Percentiles rank a stretch among this genome's conserved stretches.
Conservation (phyloP, 2,888 invertebrate genomes). For the Caenorhabditis sp. region DNA sequence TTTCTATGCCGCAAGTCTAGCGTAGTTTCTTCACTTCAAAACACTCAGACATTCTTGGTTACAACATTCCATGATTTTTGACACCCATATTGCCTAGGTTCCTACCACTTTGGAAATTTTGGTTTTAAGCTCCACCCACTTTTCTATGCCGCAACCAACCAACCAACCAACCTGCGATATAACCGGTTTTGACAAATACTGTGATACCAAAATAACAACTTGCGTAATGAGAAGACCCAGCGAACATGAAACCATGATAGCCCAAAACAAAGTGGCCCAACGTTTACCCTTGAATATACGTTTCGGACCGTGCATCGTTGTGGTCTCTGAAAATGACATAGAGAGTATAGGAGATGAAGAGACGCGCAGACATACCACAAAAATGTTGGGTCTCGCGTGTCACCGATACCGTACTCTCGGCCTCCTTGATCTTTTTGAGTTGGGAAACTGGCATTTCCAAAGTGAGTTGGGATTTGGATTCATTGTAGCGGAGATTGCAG, state of each 20-base stretch:
- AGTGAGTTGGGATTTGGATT: conserved; percentile 24
- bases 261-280: conserved; percentile 42
- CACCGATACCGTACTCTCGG: conserved; percentile 52
- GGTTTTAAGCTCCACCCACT: too few species aligned
- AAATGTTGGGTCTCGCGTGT: conserved; percentile 61
- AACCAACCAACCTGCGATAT: conserved; percentile 39
- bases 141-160: too few species aligned
- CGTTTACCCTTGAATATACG: conserved; percentile 53
- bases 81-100: too few species aligned
- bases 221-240: conserved; percentile 33
- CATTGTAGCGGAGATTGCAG: conserved; percentile 10
- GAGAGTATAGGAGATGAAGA: too few species aligned
- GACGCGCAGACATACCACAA: conserved; percentile 45
- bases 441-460: conserved; percentile 57
- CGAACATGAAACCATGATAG: conserved; percentile 32
- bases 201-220: conserved; percentile 23
- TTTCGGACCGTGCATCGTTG: conserved; percentile 66
- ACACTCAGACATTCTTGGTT: too few species aligned
- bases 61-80: too few species aligned
- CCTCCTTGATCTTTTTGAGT: conserved; percentile 47
- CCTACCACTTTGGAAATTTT: too few species aligned
- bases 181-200: conserved; percentile 36
- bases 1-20: too few species aligned
- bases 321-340: conserved; percentile 59
- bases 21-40: too few species aligned